Conservation (phyloP, 2,113 vertebrate species). For the Cyanocitta stelleri region DNA sequence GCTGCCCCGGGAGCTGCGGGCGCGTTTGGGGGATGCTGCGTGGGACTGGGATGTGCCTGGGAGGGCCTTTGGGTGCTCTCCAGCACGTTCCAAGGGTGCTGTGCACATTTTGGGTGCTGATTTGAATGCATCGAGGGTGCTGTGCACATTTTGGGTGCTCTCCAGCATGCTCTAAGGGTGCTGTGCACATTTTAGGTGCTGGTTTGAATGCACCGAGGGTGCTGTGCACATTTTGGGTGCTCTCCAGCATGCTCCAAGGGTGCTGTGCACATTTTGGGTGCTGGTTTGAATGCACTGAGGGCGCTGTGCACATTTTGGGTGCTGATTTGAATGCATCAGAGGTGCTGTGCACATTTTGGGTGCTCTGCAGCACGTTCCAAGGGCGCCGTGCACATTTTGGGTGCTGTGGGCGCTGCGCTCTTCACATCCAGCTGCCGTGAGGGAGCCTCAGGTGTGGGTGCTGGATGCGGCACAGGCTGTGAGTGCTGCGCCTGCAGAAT, state of each 20-base stretch:
- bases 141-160: background rate
- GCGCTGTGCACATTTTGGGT: background rate
- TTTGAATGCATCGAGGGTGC: background rate
- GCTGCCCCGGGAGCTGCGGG: fast-evolving
- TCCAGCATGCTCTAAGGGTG: fast-evolving
- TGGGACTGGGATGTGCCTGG: fast-evolving
- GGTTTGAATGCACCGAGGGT: background rate
- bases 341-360: background rate
- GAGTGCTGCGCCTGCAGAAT: fast-evolving
- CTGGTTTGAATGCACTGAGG: background rate
- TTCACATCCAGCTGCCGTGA: fast-evolving
- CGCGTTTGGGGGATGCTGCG: fast-evolving
- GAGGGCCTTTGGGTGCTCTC: background rate
- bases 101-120: fast-evolving
- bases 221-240: fast-evolving
- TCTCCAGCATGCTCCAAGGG: too few relatives aligned
- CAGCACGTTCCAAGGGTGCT: fast-evolving
- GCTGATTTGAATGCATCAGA: background rate
- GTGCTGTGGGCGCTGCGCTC: background rate
- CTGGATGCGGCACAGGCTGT: fast-evolving
- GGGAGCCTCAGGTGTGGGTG: fast-evolving
- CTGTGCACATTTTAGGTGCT: background rate
- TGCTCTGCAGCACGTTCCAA: background rate
- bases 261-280: background rate
- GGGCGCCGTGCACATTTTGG: background rate